These are phyloP conservation scores for Hypercompe scribonia DNA, from an alignment of 2,888 invertebrate genomes.

Conservation along the genomic window DNA sequence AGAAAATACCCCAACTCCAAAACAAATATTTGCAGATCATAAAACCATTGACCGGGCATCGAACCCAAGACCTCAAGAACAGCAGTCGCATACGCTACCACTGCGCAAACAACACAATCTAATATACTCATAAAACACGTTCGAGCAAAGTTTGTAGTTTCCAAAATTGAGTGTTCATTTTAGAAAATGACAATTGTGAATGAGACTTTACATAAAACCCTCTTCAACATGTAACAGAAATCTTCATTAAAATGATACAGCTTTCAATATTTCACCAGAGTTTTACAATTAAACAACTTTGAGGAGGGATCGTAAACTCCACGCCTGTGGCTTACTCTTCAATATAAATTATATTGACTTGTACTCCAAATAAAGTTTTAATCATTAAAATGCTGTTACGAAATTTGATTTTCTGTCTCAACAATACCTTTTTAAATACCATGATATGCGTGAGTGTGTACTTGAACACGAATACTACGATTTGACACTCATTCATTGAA, in stretches of 20 bases:
- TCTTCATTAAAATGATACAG: constrained; percentile 28
- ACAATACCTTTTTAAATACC: background rate
- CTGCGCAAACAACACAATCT: background rate
- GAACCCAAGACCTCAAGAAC: too few species aligned
- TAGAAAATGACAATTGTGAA: background rate
- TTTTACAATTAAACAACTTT: constrained; percentile 12
- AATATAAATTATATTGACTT: background rate
- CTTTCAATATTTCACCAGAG: constrained; percentile 35
- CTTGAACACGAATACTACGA: too few species aligned
- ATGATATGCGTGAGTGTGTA: background rate
- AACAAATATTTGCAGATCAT: too few species aligned
- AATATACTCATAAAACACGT: background rate
- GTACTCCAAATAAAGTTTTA: background rate
- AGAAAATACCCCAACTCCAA: too few species aligned
- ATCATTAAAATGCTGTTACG: background rate
- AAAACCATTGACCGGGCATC: too few species aligned
- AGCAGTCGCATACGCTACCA: too few species aligned
- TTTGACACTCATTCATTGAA: too few species aligned
- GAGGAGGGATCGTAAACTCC: background rate
- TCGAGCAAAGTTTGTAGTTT: background rate
- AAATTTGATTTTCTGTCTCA: background rate
- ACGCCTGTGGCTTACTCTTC: background rate
- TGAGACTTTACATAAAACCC: background rate
- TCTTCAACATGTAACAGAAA: constrained; percentile 32
- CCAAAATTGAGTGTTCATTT: background rate